Evolutionary conservation across 2,113 vertebrate genomes (phyloP), one percentile per base, ranked within the genome.

Genomic region (Tinamus guttatus): DNA sequence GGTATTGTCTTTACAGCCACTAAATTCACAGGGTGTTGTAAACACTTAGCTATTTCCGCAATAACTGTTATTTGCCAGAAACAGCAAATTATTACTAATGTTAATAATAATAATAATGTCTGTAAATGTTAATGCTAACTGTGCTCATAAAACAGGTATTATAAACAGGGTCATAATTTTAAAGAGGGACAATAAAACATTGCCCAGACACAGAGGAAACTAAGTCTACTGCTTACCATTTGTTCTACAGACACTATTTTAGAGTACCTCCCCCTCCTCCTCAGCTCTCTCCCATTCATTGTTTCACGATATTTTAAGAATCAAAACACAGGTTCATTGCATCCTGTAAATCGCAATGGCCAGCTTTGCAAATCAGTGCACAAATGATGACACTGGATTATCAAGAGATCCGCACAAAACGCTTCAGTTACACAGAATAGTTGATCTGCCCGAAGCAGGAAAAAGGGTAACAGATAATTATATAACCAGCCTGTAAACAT

Each of bases 401-500:
- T 38, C 84, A 81, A 93, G 82, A 89, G 78, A 93, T 60, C 76
- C 0, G 0, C 49, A 91, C 58, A 58, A 82, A 96, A 91, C 0
- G 1, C 73, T 93, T 79, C 9, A 32, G 34, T 28, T 76, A 74
- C 81, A 92, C 81, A 30, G 91, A 91, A 92, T 3, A 80, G 54
- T 63, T 82, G 67, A 94, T 92, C 74, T 91, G 91, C 63, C 79
- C 65, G 54, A 91, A 96, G 54, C 47, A 38, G n/a, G 38, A 81
- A 78, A n/a, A n/a, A 30, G 0, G 0, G 70, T 87, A 94, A 95
- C 81, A 93, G 78, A 91, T 96, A 96, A 95, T 95, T 97, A 95
- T 54, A 96, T 82, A 96, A 96, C 84, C 93, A 89, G 93, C 84
- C 95, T 96, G 91, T 94, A 82, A 76, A 95, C 91, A 70, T 82